A percentile compares a stretch with the other conserved stretches of the same genome.
These are phyloP conservation scores for Mimas tiliae DNA, from an alignment of 2,888 invertebrate species.

Conservation along the genomic window DNA sequence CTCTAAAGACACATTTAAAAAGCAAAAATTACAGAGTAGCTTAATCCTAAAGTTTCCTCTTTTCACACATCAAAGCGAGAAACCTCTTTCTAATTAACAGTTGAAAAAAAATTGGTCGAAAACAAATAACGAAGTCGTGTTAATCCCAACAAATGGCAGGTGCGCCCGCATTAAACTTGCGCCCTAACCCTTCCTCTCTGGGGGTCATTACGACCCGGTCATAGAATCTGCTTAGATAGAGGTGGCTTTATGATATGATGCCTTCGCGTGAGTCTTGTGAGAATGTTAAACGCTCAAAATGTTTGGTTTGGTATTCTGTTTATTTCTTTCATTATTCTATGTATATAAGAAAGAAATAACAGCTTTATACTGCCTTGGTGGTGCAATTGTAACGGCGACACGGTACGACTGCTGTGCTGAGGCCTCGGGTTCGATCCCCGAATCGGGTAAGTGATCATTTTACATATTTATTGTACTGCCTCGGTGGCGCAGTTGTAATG, in stretches of 20 bases:
- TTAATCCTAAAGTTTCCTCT: conserved; percentile 1
- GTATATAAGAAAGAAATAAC: too few species aligned
- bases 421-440: too few species aligned
- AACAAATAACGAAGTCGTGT: conserved; percentile 64
- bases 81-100: conserved; percentile 65
- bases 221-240: conserved; percentile 33
- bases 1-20: conserved; percentile 10
- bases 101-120: conserved; percentile 58
- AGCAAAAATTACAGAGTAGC: conserved; percentile 23
- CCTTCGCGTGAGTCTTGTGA: not conserved
- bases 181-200: conserved; percentile 60
- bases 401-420: too few species aligned
- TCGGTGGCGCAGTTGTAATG: too few species aligned
- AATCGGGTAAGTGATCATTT: too few species aligned
- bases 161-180: conserved; percentile 78
- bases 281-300: not conserved
- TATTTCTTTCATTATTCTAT: too few species aligned
- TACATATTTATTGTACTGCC: too few species aligned
- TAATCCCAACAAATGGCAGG: conserved; percentile 67
- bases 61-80: conserved; percentile 29
- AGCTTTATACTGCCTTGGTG: too few species aligned
- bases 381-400: too few species aligned
- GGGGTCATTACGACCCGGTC: conserved; percentile 58
- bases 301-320: not conserved
- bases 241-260: not conserved